These are phyloP conservation scores for Gastrophryne carolinensis DNA, from an alignment of 2,797 vertebrate genomes.

Conservation along the genomic window DNA sequence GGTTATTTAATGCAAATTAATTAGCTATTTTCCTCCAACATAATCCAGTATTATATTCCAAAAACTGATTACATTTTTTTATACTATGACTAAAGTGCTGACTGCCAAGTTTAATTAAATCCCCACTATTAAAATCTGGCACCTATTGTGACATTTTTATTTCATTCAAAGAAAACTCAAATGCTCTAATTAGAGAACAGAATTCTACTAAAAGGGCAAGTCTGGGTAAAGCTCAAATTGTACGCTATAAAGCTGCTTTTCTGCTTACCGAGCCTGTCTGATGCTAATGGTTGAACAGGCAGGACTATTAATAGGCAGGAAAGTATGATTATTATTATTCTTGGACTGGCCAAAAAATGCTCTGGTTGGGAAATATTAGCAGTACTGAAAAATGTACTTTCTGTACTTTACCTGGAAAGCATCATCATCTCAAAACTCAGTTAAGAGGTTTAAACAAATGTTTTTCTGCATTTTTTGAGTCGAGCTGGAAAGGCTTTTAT, in stretches of 20 bases:
- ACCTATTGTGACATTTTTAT: slow-evolving; percentile 52
- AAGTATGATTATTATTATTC: not conserved
- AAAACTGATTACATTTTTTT: slow-evolving; percentile 50
- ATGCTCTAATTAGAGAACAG: slow-evolving; percentile 48
- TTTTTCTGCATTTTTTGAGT: too few species aligned
- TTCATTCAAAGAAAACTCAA: slow-evolving; percentile 41
- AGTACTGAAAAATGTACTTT: too few species aligned
- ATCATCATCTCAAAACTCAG: too few species aligned
- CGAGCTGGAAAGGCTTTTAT: too few species aligned
- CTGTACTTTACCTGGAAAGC: too few species aligned
- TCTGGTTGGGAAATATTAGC: too few species aligned
- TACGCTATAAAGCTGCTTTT: slow-evolving; percentile 5
- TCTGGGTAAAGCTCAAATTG: slow-evolving; percentile 28
- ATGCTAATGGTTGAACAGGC: not conserved
- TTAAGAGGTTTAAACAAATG: too few species aligned
- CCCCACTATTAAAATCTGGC: slow-evolving; percentile 49
- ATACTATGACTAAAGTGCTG: slow-evolving; percentile 41
- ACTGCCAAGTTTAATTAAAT: slow-evolving; percentile 53
- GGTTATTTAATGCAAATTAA: slow-evolving; percentile 52
- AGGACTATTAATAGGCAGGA: not conserved
- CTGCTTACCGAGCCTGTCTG: slow-evolving; percentile 18
- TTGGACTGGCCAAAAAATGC: not conserved
- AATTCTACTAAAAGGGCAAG: slow-evolving; percentile 24
- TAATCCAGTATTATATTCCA: slow-evolving; percentile 52
- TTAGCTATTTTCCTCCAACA: slow-evolving; percentile 51